These are phyloP conservation scores for Onychomys leucogaster DNA, from an alignment of 2,797 vertebrate species.

Conservation along the genomic window DNA sequence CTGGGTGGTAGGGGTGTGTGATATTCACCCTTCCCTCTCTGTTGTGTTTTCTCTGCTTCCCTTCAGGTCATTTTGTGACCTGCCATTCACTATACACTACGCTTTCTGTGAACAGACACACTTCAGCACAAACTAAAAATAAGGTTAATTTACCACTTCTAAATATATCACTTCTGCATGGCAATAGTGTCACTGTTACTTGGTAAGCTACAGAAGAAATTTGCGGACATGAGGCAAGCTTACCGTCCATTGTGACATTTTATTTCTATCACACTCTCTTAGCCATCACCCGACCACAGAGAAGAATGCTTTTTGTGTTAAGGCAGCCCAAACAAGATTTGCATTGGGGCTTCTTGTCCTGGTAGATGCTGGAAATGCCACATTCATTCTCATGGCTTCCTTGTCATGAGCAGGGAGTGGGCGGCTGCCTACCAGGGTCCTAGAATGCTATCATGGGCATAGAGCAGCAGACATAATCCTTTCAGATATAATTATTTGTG, in stretches of 20 bases:
- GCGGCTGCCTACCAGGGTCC: background rate
- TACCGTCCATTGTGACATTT: background rate
- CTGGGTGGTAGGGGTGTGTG: background rate
- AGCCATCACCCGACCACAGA: background rate
- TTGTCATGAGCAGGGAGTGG: background rate
- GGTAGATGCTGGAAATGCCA: background rate
- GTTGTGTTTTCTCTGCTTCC: constrained; percentile 39
- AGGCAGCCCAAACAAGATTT: background rate
- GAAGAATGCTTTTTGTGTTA: constrained; percentile 33
- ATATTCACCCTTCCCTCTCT: background rate
- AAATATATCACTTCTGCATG: constrained; percentile 40
- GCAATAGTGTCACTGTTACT: background rate
- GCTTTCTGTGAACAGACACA: background rate
- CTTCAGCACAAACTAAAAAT: background rate
- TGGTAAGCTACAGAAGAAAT: constrained; percentile 41
- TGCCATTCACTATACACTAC: background rate
- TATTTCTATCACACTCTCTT: constrained; percentile 1
- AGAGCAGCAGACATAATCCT: background rate
- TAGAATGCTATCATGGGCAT: background rate
- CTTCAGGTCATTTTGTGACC: background rate
- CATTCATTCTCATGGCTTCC: background rate
- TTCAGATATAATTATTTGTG: constrained; percentile 17
- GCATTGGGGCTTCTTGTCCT: background rate
- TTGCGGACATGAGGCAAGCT: background rate
- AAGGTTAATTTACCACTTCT: constrained; percentile 25